Base-by-base conservation (phyloP, 2,888 invertebrate species). In the Geophilus truncorum region DNA sequence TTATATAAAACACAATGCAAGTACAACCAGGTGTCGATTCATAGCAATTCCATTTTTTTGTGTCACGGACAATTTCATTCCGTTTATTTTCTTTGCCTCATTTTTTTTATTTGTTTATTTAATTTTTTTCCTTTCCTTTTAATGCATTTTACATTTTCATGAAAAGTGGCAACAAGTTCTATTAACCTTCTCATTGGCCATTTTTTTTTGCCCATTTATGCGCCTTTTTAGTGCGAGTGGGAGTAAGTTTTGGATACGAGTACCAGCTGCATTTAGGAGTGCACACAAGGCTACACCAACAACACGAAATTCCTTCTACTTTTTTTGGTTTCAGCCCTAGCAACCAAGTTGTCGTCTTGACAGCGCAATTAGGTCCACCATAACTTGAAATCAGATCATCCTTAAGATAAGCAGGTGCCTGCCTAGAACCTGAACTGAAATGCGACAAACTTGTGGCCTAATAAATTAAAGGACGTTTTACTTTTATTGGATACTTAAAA, bases 231-330 rank as follows among this genome's bases (percentile, higher is more conserved):
- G 23, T 25, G 12, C 28, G 70, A 70, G 70, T 70, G 70, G 70
- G 70, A 70, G 70, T 70, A 12, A 70, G 28, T 70, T 70, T 70
- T 70, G 70, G 70, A 70, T 70, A 70, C 15, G 70, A 70, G 70
- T 70, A 70, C 70, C 70, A 70, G 70, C 70, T 70, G 70, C 70
- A 70, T 70, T 70, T 70, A 70, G 70, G 70, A 70, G 70, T 70
- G 70, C 70, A 70, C 70, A 70, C 70, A 70, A 70, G 70, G 70
- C 70, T 70, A 70, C 70, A 70, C 70, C 70, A 70, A 70, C 70
- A 70, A 70, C 28, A 70, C 25, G 12, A 70, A 70, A 70, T 70
- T 70, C 70, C 70, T 70, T 70, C 70, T 70, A 10, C 70, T 70
- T 70, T 70, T 70, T 70, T 70, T 70, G 70, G 28, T 70, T 70